Conservation (phyloP, 2,113 vertebrate genomes). For the Meriones unguiculatus region DNA sequence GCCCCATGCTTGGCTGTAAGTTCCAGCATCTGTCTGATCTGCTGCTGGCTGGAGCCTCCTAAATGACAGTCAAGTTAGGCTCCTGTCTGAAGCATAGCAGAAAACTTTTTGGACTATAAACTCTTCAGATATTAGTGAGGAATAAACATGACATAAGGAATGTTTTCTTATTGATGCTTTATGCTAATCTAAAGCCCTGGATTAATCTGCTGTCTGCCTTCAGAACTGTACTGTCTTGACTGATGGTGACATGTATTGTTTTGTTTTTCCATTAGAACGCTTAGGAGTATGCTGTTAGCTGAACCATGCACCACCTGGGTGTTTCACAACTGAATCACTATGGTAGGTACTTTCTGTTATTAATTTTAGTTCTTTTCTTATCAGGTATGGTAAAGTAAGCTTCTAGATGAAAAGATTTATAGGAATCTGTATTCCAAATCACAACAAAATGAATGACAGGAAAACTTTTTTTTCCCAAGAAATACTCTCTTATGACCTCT, state of each 20-base stretch:
- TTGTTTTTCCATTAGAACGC: background rate
- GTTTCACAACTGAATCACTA: background rate
- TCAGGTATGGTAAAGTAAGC: background rate
- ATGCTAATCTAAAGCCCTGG: background rate
- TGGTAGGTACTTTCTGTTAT: background rate
- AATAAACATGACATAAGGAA: slow-evolving; percentile 46
- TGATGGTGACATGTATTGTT: background rate
- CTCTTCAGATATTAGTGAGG: background rate
- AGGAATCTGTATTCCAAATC: background rate
- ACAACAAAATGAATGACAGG: background rate
- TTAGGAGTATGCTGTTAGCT: background rate
- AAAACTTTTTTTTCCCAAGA: background rate
- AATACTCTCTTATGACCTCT: background rate
- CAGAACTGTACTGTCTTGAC: background rate
- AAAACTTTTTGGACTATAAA: background rate
- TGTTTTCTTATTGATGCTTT: background rate
- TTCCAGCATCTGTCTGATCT: too few species aligned
- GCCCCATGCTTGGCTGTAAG: too few species aligned
- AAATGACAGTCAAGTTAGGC: too few species aligned
- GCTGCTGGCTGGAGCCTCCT: too few species aligned
- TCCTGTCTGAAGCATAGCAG: too few species aligned
- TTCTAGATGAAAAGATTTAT: background rate
- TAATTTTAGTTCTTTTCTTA: background rate
- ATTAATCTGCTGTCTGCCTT: background rate
- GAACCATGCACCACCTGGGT: background rate